Evolutionary conservation across 2,888 invertebrate genomes (phyloP).

Genomic region (Chloroclystis v-ata): DNA sequence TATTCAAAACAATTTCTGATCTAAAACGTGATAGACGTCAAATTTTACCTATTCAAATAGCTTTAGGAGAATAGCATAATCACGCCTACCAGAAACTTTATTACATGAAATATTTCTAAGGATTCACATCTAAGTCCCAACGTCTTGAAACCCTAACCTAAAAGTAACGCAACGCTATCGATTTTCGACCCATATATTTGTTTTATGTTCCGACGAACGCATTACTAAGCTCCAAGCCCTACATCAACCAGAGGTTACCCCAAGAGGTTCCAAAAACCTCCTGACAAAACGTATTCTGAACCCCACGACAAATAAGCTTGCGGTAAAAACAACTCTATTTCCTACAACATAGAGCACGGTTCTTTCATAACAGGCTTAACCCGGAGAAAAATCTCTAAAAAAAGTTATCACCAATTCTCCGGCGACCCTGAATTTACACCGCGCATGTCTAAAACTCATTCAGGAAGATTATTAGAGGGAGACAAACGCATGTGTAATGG

Average conservation of each 20-base stretch:
- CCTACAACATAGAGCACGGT: constrained; percentile 2
- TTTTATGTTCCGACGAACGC: constrained; percentile 13
- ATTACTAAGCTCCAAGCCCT: constrained; percentile 7
- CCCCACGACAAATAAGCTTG: constrained; percentile 9
- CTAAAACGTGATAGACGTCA: too few species aligned
- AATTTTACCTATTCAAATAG: too few species aligned
- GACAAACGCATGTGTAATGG: constrained; percentile 38
- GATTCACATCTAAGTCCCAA: too few species aligned
- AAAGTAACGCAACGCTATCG: constrained; percentile 9
- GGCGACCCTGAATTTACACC: constrained; percentile 30
- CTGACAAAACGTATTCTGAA: not conserved
- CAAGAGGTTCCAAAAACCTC: constrained; percentile 2
- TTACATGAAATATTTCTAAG: too few species aligned
- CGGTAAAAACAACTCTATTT: constrained; percentile 18
- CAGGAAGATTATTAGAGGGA: constrained; percentile 51
- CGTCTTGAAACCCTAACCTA: constrained; percentile 11
- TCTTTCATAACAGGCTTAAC: constrained; percentile 19
- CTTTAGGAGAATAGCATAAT: too few species aligned
- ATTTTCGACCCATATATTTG: constrained; percentile 15
- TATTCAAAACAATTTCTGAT: too few species aligned
- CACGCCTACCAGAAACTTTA: too few species aligned
- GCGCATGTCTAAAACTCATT: constrained; percentile 69
- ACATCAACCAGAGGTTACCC: constrained; percentile 8
- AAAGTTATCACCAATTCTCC: constrained; percentile 30
- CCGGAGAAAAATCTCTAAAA: constrained; percentile 25